Base-by-base conservation (phyloP, 2,113 vertebrate genomes). In the Baryphthengus martii region DNA sequence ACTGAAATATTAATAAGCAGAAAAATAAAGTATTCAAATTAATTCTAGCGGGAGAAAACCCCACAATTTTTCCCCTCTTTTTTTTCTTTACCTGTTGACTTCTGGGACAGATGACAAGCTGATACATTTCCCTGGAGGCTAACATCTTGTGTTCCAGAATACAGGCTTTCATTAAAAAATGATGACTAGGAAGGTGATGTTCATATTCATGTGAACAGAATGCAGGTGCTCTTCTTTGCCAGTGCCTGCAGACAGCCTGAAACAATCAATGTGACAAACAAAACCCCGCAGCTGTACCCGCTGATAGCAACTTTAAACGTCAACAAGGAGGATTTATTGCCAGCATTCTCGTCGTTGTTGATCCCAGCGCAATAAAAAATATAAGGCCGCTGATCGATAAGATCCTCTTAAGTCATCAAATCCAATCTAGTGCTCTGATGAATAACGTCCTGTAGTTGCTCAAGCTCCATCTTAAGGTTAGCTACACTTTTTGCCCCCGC, bases 1-100 rank as follows among this genome's bases (percentile, higher is more conserved):
- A 78, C 66, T 89, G 68, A 96, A 96, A 96, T 88, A 93, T 91
- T 94, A 96, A 91, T 94, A 80, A 68, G 76, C n/a, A 86, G 83
- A 65, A 94, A 84, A 88, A 74, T 31, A 66, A 68, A 89, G 45
- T 49, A 92, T 75, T 92, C 47, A 95, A 55, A 68, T 92, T 68
- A 68, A 78, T 90, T 81, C 83, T 75, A 93, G 52, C 26, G 81
- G 79, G 44, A 50, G 3, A 56, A 56, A 55, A 56, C 12, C 26
- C 2, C 5, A 3, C 21, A 45, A 2, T 26, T 67, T 56, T 2
- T 1, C 33, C 33, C 17, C 15, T 50, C 14, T 39, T 14, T 17
- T 24, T 45, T 70, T 68, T 52, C 16, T 77, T 76, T 85, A 88
- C 61, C 63, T 96, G 67, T 81, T 93, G 85, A 61, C 47, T 92